These are phyloP conservation scores for Lophotriccus pileatus DNA, from an alignment of 2,797 vertebrate species.

Conservation along the genomic window DNA sequence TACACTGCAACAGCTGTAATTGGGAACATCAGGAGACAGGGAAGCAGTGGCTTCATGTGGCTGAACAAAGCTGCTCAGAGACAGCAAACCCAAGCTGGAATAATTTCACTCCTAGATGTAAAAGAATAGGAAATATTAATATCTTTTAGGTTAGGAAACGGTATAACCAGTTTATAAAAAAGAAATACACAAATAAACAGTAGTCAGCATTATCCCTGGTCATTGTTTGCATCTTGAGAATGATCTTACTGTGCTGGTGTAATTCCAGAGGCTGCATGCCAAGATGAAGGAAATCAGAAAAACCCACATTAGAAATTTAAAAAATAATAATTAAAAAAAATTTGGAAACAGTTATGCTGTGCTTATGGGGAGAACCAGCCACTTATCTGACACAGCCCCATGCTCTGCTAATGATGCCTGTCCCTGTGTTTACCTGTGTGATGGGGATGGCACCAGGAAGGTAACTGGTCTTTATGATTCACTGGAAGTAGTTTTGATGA, in stretches of 20 bases:
- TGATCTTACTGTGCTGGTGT: neutral
- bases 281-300: neutral
- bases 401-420: neutral
- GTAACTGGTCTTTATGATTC: neutral
- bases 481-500: neutral
- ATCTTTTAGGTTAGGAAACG: neutral
- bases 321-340: neutral
- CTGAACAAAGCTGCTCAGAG: neutral
- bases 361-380: neutral
- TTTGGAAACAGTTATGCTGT: neutral
- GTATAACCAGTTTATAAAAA: neutral
- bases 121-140: neutral
- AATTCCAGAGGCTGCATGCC: neutral
- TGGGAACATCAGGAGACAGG: neutral
- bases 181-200: neutral
- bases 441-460: neutral
- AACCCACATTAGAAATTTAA: neutral
- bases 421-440: neutral
- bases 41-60: neutral
- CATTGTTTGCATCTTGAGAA: neutral
- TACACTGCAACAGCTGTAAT: neutral
- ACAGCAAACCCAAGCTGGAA: neutral
- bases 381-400: rapidly evolving
- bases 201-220: neutral
- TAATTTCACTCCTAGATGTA: neutral